Evolutionary conservation across 2,888 invertebrate genomes (phyloP).

Genomic region (Hyppa rectilinea): DNA sequence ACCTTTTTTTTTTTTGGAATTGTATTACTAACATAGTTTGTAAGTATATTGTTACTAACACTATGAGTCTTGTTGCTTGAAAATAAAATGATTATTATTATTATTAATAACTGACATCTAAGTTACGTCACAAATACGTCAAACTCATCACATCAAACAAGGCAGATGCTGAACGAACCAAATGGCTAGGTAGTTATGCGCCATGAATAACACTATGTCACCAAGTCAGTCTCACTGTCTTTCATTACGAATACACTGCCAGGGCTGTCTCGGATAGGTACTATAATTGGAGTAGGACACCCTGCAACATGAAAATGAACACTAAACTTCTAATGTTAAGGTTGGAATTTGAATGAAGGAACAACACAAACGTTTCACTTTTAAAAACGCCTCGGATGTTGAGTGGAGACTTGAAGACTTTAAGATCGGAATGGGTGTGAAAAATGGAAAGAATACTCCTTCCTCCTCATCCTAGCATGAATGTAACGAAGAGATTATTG

Average conservation of each 20-base stretch:
- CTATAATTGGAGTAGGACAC: constrained; percentile 66
- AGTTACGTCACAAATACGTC: background rate
- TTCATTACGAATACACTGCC: constrained; percentile 78
- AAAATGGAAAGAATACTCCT: constrained; percentile 71
- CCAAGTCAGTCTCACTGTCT: constrained; percentile 65
- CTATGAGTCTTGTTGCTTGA: too few relatives aligned
- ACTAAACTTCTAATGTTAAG: constrained; percentile 53
- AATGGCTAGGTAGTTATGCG: constrained; percentile 54
- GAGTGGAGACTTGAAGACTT: constrained; percentile 76
- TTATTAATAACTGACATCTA: background rate
- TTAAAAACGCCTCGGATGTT: constrained; percentile 76
- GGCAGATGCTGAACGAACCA: constrained; percentile 13
- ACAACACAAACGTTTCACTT: constrained; percentile 76
- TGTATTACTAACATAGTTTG: too few relatives aligned
- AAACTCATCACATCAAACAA: constrained; percentile 33
- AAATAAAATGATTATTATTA: too few relatives aligned
- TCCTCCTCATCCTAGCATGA: constrained; percentile 53
- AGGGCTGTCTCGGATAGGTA: constrained; percentile 63
- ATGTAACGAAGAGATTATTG: constrained; percentile 62
- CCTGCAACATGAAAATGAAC: constrained; percentile 48
- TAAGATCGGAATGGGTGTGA: constrained; percentile 78
- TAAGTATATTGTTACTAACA: too few relatives aligned
- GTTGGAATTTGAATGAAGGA: constrained; percentile 61
- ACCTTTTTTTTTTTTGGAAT: too few relatives aligned
- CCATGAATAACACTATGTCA: constrained; percentile 60